These are phyloP conservation scores for Bufotes viridis DNA, from an alignment of 2,797 vertebrate species.

Conservation along the genomic window DNA sequence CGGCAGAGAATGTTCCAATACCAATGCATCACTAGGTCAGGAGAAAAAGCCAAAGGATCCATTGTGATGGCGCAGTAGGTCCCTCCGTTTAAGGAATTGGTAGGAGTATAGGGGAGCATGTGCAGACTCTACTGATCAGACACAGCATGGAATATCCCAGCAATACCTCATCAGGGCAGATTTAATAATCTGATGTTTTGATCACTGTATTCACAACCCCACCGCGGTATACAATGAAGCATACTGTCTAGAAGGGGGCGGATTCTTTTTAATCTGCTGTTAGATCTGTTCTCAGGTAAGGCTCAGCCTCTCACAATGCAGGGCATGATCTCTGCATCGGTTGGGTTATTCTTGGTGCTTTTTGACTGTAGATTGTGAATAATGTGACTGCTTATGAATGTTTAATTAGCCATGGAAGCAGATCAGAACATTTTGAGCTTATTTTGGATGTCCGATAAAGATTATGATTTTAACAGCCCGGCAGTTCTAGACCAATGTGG, in stretches of 20 bases:
- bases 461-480: not conserved
- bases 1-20: no score
- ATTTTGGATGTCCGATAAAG: slow-evolving; percentile 4
- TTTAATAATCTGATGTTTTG: no score
- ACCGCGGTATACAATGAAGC: not conserved
- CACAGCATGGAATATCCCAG: no score
- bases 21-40: no score
- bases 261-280: not conserved
- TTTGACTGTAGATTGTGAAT: slow-evolving; percentile 38
- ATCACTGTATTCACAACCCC: not conserved
- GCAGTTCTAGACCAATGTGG: not conserved
- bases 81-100: no score
- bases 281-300: slow-evolving; percentile 32
- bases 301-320: slow-evolving; percentile 1
- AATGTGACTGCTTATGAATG: slow-evolving; percentile 45
- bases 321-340: slow-evolving; percentile 7
- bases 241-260: not conserved
- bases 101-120: no score
- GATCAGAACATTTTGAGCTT: slow-evolving; percentile 6
- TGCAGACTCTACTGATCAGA: no score
- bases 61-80: no score
- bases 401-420: slow-evolving; percentile 28
- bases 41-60: no score
- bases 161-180: no score
- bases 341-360: slow-evolving; percentile 31